These are phyloP conservation scores for Microplitis manilae DNA, from an alignment of 2,888 invertebrate species.

Conservation along the genomic window DNA sequence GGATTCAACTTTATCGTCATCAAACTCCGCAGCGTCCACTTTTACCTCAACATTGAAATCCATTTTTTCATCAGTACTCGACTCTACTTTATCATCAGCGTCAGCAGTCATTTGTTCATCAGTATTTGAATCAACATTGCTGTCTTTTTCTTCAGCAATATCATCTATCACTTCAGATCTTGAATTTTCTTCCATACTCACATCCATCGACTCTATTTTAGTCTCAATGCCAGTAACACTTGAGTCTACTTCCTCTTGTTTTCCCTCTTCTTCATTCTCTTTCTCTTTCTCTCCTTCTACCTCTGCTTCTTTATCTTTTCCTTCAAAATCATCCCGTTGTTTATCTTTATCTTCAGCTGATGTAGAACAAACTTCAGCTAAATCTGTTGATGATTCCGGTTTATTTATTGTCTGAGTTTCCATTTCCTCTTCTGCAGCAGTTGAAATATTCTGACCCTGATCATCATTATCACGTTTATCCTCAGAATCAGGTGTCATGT, in stretches of 20 bases:
- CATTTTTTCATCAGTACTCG: constrained; percentile 33
- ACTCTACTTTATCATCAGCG: constrained; percentile 44
- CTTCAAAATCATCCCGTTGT: constrained; percentile 14
- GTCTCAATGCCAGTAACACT: not conserved
- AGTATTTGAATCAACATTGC: constrained; percentile 20
- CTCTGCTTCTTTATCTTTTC: constrained; percentile 38
- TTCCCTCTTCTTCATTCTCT: constrained; percentile 19
- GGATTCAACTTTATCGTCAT: not conserved
- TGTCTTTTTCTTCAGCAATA: constrained; percentile 5
- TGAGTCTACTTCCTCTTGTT: constrained; percentile 9
- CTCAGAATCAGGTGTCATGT: not conserved
- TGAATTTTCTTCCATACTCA: constrained; percentile 23
- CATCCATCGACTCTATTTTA: constrained; percentile 40
- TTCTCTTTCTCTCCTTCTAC: constrained; percentile 31
- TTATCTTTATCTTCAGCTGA: constrained; percentile 20
- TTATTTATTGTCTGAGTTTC: not conserved
- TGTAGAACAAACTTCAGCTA: constrained; percentile 22
- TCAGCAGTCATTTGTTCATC: constrained; percentile 27
- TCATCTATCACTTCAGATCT: not conserved
- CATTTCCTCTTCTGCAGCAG: not conserved
- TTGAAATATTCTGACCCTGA: not conserved
- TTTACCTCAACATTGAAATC: constrained; percentile 20
- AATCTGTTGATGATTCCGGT: constrained; percentile 2
- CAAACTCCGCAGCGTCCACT: not conserved
- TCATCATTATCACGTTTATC: not conserved